phyloP scores from a whole-genome alignment of 1,140 invertebrate species.

The Drosophila pachea region DNA sequence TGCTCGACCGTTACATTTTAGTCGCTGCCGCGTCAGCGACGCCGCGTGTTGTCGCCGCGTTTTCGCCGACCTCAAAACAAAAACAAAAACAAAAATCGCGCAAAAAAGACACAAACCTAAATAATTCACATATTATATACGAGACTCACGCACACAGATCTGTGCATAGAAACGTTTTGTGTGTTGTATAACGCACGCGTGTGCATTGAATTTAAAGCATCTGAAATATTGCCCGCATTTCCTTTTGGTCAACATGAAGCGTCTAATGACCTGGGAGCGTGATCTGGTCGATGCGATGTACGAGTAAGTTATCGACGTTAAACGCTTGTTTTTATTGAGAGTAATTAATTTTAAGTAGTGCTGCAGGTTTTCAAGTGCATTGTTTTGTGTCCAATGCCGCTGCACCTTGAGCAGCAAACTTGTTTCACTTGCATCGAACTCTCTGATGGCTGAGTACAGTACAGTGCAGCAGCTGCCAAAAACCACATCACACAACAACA shows the following conservation, averaged over 20 bases:
- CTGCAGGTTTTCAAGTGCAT: conserved; percentile 64
- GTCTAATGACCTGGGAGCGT: conserved; percentile 76
- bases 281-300: conserved; percentile 78
- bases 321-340: conserved; percentile 52
- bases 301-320: conserved; percentile 67
- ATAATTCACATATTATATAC: conserved; percentile 27
- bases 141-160: conserved; percentile 16
- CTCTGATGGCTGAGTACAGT: conserved; percentile 16
- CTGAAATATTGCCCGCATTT: conserved; percentile 44
- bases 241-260: conserved; percentile 70
- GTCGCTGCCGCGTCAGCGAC: conserved; percentile 53
- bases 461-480: conserved; percentile 31
- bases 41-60: conserved; percentile 55
- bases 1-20: conserved; percentile 58
- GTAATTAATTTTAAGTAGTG: conserved; percentile 36
- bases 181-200: conserved; percentile 59
- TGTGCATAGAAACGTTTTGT: background rate
- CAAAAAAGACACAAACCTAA: conserved; percentile 47
- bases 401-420: conserved; percentile 46
- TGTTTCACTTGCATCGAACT: conserved; percentile 66
- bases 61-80: conserved; percentile 50
- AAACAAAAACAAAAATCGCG: conserved; percentile 16
- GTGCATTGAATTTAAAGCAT: conserved; percentile 32
- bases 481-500: conserved; percentile 4
- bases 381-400: conserved; percentile 30